Percentiles rank a stretch among this genome's conserved stretches.
Evolutionary conservation across 2,113 vertebrate species (phyloP).

Genomic region (Neomonachus schauinslandi): DNA sequence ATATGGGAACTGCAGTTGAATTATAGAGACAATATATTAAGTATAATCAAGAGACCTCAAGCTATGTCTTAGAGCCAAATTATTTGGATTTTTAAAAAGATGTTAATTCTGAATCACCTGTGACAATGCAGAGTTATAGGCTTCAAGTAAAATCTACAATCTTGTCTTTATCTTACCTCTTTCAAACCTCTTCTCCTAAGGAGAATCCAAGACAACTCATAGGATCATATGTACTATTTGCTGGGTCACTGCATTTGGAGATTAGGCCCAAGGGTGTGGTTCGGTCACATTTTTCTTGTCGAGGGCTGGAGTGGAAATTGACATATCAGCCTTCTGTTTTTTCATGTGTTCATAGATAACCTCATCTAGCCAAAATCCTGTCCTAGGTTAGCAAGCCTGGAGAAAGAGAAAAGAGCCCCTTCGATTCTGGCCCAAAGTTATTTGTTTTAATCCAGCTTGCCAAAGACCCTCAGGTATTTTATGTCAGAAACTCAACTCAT

Average conservation of each 20-base stretch:
- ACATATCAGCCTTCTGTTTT: slow-evolving; percentile 5
- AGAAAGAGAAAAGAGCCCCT: not conserved
- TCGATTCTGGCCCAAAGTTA: not conserved
- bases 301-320: not conserved
- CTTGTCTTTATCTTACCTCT: slow-evolving; percentile 8
- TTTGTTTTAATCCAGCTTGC: not conserved
- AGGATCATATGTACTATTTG: not conserved
- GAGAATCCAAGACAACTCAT: not conserved
- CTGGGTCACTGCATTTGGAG: not conserved
- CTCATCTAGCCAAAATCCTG: not conserved
- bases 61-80: not conserved
- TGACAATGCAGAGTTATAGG: not conserved
- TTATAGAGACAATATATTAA: not conserved
- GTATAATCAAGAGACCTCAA: not conserved
- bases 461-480: not conserved
- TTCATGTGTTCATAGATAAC: not conserved
- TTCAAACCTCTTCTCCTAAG: slow-evolving; percentile 2
- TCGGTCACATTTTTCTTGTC: not conserved
- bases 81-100: not conserved
- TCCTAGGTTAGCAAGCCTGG: not conserved
- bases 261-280: not conserved
- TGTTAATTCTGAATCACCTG: not conserved
- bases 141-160: not conserved
- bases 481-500: not conserved
- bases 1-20: not conserved